Conservation (phyloP, 2,797 vertebrate genomes). For the Lagodon rhomboides region DNA sequence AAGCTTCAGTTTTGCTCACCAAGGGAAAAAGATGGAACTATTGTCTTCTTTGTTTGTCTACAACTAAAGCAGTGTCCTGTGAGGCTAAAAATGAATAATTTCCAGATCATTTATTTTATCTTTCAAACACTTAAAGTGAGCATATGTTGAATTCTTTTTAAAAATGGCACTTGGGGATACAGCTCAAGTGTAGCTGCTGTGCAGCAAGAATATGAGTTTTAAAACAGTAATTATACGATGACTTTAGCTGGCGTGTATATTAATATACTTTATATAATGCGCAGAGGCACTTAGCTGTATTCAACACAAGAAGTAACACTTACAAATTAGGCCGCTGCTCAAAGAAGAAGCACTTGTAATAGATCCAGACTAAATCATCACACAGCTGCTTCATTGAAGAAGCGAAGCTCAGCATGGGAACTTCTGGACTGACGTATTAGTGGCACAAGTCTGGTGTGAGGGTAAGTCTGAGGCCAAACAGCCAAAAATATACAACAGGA, state of each 20-base stretch:
- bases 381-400: slow-evolving; percentile 37
- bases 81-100: slow-evolving; percentile 34
- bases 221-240: slow-evolving; percentile 17
- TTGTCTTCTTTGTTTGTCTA: slow-evolving; percentile 31
- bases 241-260: slow-evolving; percentile 8
- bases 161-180: slow-evolving; percentile 9
- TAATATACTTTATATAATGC: slow-evolving; percentile 1
- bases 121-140: slow-evolving; percentile 47
- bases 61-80: slow-evolving; percentile 23
- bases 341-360: slow-evolving; percentile 22
- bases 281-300: slow-evolving; percentile 8
- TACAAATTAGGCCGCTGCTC: slow-evolving; percentile 11
- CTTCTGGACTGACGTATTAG: slow-evolving; percentile 7
- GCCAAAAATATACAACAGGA: slow-evolving; percentile 20
- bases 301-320: slow-evolving; percentile 37
- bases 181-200: slow-evolving; percentile 56
- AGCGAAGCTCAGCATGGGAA: slow-evolving; percentile 33
- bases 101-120: slow-evolving; percentile 44
- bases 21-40: slow-evolving; percentile 14
- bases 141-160: slow-evolving; percentile 40
- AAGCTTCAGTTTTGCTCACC: too few relatives aligned
- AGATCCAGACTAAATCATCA: slow-evolving; percentile 34
- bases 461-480: slow-evolving; percentile 6
- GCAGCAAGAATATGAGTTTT: slow-evolving; percentile 6
- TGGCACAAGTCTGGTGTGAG: slow-evolving; percentile 17